Percentiles rank a stretch among this genome's conserved stretches.
phyloP scores from a whole-genome alignment of 2,113 vertebrate genomes.

The Nerophis lumbriciformis region DNA sequence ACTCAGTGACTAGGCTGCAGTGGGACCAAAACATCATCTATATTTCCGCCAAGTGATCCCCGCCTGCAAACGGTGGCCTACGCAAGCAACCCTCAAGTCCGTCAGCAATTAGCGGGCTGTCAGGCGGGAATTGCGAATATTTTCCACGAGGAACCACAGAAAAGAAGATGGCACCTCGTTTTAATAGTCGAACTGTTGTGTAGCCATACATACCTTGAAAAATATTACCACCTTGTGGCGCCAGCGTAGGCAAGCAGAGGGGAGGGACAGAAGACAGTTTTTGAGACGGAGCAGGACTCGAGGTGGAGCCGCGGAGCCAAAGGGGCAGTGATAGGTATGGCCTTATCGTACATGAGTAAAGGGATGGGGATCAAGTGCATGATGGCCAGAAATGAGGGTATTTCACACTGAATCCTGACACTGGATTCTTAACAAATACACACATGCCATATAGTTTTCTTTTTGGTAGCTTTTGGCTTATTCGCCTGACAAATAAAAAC shows the following conservation, averaged over 20 bases:
- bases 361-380: constrained; percentile 6
- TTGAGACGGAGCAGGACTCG: constrained; percentile 38
- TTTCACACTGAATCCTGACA: neutral
- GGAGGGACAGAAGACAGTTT: constrained; percentile 62
- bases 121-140: constrained; percentile 14
- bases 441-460: too few species aligned
- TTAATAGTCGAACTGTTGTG: constrained; percentile 20
- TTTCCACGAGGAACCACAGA: constrained; percentile 6
- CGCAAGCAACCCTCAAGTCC: constrained; percentile 6
- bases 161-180: constrained; percentile 20
- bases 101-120: constrained; percentile 2
- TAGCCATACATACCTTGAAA: constrained; percentile 74
- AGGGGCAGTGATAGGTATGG: constrained; percentile 13
- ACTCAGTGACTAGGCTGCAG: constrained; percentile 27
- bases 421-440: neutral
- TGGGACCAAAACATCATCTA: constrained; percentile 6
- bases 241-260: constrained; percentile 64
- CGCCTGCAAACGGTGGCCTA: neutral
- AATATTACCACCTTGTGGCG: constrained; percentile 73
- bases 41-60: neutral
- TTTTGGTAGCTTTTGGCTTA: too few species aligned
- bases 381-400: constrained; percentile 40
- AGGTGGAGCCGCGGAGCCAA: constrained; percentile 10
- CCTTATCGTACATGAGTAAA: neutral
- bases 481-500: too few species aligned